Base-by-base conservation (phyloP, 1,140 invertebrate genomes). In the Bradynema listronoti region DNA sequence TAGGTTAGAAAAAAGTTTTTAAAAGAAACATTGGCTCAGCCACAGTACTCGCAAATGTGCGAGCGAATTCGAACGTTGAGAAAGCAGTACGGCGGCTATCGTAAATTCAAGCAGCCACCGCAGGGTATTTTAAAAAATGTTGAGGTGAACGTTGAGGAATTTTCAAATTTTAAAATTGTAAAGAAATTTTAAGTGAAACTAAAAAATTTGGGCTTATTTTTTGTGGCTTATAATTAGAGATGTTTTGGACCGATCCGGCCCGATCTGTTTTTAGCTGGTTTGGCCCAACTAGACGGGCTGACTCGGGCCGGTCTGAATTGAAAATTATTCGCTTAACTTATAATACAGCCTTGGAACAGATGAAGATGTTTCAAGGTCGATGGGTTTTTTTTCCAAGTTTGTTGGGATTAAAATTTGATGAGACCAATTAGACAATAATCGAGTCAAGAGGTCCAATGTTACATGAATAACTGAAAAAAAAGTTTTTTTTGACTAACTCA, bases 1-100 rank as follows among this genome's bases (percentile, higher is more conserved):
- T 50, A 50, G 47, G n/a, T 50, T 27, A 25, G 47, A n/a, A 19
- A 3, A 19, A 50, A 50, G 4, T 50, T 50, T 29, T 5, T 50
- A 19, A n/a, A 50, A 5, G 19, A 50, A 25, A 4, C 27, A 3
- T 29, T 50, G 5, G 5, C n/a, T 5, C 27, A 50, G 9, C 47
- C 47, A 24, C 29, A 50, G 19, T 50, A 30, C 34, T 3, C 47
- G n/a, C 29, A 50, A 25, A 4, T 3, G 19, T n/a, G 47, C 16
- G 27, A 3, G 3, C 47, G 34, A 9, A 25, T 50, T 19, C n/a
- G 34, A 50, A n/a, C 16, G 9, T 30, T 50, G 9, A 50, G 34
- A 47, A 19, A 39, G 11, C 36, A 39, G 11, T 19, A 11, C 36
- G 36, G 36, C 19, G 36, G 19, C 11, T 11, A 19, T 39, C n/a